Evolutionary conservation across 1,140 invertebrate species (phyloP).

Genomic region (Drosophila lacertosa): DNA sequence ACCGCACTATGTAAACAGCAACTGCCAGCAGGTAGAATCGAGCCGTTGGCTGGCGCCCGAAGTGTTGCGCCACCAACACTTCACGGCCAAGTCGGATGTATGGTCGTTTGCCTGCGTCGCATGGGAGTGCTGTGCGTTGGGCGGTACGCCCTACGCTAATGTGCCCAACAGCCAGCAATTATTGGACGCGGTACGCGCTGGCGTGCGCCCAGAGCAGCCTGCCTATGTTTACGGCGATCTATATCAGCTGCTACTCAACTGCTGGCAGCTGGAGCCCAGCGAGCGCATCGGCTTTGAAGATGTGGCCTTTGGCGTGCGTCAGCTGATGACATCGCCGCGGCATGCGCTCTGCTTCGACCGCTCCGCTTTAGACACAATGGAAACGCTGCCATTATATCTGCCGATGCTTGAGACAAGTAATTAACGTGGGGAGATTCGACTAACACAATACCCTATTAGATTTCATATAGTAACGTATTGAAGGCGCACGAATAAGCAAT

Average conservation of each 20-base stretch:
- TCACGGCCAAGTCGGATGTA: slow-evolving; percentile 89
- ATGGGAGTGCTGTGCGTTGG: slow-evolving; percentile 93
- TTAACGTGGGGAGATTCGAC: neutral
- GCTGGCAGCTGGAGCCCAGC: slow-evolving; percentile 92
- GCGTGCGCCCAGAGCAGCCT: slow-evolving; percentile 89
- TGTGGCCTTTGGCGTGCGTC: slow-evolving; percentile 84
- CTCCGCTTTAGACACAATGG: slow-evolving; percentile 33
- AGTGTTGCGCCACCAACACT: slow-evolving; percentile 88
- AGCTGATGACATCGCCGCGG: slow-evolving; percentile 79
- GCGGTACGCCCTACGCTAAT: slow-evolving; percentile 91
- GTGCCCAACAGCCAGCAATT: slow-evolving; percentile 87
- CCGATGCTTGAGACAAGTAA: slow-evolving; percentile 71
- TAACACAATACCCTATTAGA: neutral
- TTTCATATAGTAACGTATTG: neutral
- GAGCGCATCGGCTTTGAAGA: slow-evolving; percentile 90
- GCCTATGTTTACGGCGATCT: slow-evolving; percentile 90
- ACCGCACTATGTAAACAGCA: slow-evolving; percentile 77
- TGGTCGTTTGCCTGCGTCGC: slow-evolving; percentile 93
- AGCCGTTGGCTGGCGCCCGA: slow-evolving; percentile 92
- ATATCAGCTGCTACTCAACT: slow-evolving; percentile 92
- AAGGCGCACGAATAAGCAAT: neutral
- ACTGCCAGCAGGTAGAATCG: slow-evolving; percentile 86
- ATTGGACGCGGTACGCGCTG: slow-evolving; percentile 87
- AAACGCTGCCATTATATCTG: slow-evolving; percentile 76
- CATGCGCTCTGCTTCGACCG: slow-evolving; percentile 80